Base-by-base conservation (phyloP, 2,888 invertebrate genomes). In the Nebria brevicollis region DNA sequence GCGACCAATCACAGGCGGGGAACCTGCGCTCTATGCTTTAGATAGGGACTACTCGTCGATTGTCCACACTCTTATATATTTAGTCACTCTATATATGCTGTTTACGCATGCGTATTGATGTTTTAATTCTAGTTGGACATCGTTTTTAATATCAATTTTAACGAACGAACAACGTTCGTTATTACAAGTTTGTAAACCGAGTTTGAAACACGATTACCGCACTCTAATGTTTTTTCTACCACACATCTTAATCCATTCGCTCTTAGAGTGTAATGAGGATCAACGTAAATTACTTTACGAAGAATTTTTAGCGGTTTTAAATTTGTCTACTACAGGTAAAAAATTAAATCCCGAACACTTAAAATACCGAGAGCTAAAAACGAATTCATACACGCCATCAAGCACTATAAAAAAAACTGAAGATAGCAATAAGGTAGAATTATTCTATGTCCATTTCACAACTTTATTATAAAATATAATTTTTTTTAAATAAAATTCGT, bases 201-300 rank as follows among this genome's bases (percentile, higher is more conserved):
- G 95, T 84, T 94, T 96, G 88, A 93, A 94, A 41, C 92, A 94
- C 82, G 95, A 95, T 86, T 91, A 92, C 68, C 92, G 93, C 85
- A 93, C 94, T 15, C 87, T 95, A 82, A 93, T 94, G 86, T 92
- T 94, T 77, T 95, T 95, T 86, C 89, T 96, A 78, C 96, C 96
- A 0, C 94, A 95, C 84, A 93, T 95, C 65, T 87, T 95, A 10
- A 85, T 94, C 1, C 94, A 94, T 85, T 92, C 93, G 0, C 86
- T 94, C 64, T 90, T 93, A 85, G 92, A 92, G 83, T 90, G 91
- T 64, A 85, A 85, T 0, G 85, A 86, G 3, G 86, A 87, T 10
- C 89, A 90, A 79, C 86, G 87, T n/a, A 85, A 88, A 42, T 89
- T 90, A 82, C 89, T 92, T 42, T 90, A 89, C 83, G 89, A 91